phyloP scores from a whole-genome alignment of 2,888 invertebrate species.

The Spodoptera picta region DNA sequence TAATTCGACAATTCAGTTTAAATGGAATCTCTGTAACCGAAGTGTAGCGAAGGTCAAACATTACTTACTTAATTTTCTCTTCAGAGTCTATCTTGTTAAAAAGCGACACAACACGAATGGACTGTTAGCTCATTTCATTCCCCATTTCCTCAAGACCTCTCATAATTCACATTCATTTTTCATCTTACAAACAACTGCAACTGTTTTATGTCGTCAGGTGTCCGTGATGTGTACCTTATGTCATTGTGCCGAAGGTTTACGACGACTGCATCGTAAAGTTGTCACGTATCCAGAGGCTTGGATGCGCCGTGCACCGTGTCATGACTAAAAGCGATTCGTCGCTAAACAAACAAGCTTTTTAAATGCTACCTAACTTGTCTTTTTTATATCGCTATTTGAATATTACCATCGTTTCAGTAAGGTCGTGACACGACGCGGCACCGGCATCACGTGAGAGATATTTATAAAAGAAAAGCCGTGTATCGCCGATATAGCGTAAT shows the following conservation, averaged over 20 bases:
- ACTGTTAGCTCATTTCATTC: conserved; percentile 59
- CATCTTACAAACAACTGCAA: conserved; percentile 61
- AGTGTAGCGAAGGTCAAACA: conserved; percentile 41
- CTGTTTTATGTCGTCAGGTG: conserved; percentile 43
- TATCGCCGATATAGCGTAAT: conserved; percentile 87
- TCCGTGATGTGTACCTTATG: conserved; percentile 57
- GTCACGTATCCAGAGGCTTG: conserved; percentile 61
- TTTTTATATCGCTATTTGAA: conserved; percentile 89
- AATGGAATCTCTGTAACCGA: conserved; percentile 29
- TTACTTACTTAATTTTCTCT: conserved; percentile 47
- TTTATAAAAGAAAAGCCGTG: conserved; percentile 88
- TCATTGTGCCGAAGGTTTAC: conserved; percentile 49
- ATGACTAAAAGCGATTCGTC: conserved; percentile 87
- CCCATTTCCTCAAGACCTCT: conserved; percentile 67
- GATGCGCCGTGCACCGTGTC: conserved; percentile 82
- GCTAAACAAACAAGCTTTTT: conserved; percentile 88
- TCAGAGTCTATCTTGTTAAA: conserved; percentile 55
- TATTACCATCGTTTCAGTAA: conserved; percentile 85
- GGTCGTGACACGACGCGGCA: conserved; percentile 87
- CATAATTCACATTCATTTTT: conserved; percentile 67
- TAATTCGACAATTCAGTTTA: conserved; percentile 20
- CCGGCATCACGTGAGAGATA: conserved; percentile 87
- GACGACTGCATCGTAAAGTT: conserved; percentile 60
- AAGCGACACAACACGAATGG: conserved; percentile 45
- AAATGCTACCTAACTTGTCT: conserved; percentile 89